Evolutionary conservation across 2,797 vertebrate species (phyloP).

Genomic region (Momotus momota): DNA sequence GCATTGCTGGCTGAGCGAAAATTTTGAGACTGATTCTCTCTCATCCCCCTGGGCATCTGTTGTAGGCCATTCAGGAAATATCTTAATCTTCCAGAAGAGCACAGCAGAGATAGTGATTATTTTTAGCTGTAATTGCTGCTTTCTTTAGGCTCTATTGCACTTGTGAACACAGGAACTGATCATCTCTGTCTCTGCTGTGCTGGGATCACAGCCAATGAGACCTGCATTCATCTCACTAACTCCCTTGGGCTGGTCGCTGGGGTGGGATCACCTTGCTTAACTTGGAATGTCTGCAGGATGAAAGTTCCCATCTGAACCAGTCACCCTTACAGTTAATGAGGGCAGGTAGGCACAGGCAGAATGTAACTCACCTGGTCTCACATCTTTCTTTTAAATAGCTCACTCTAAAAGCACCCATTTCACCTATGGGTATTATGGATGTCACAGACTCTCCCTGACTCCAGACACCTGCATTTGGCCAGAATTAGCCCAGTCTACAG

Average conservation of each 20-base stretch:
- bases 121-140: neutral
- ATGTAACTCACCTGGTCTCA: neutral
- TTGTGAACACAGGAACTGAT: neutral
- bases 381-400: neutral
- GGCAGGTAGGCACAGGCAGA: neutral
- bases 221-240: neutral
- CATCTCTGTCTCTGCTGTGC: neutral
- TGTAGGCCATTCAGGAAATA: neutral
- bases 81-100: neutral
- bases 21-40: neutral
- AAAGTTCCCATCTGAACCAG: neutral
- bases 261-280: neutral
- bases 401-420: neutral
- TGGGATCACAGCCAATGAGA: fast-evolving
- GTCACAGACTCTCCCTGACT: neutral
- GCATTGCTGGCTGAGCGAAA: fast-evolving
- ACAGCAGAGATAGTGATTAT: neutral
- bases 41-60: neutral
- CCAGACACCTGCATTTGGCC: neutral
- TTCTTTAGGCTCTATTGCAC: neutral
- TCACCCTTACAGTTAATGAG: fast-evolving
- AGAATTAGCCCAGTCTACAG: neutral
- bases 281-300: neutral
- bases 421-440: neutral
- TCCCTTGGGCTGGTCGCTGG: neutral